Evolutionary conservation across 2,888 invertebrate species (phyloP), one percentile per base, ranked within the genome.

Genomic region (Aphodius sticticus): DNA sequence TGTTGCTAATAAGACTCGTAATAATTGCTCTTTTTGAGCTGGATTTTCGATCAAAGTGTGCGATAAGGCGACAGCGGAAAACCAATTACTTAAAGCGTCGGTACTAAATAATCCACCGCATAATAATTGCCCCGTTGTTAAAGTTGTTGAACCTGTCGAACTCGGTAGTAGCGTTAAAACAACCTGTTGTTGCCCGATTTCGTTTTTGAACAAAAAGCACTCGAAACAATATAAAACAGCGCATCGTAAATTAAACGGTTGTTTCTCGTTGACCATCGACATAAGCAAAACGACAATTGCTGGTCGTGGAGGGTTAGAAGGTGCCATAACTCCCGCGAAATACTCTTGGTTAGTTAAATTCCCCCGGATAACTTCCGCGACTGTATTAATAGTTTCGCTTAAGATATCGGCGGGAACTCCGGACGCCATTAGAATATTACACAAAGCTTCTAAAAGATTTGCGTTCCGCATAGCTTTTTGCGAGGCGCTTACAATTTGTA

Each of bases 231-330:
- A 99, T 0, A 99, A 93, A 2, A 99, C 98, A 0, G 99, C 96
- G 88, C 97, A 97, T 81, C 99, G 94, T 86, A 93, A 87, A 5
- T 91, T 90, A 87, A 99, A 96, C 0, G 98, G 96, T 88, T 99
- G 99, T 86, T 98, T 98, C 88, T 99, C 99, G 88, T 99, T 98
- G 6, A 98, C 97, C 98, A 99, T 99, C 0, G 99, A 98, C 96
- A 99, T 97, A 7, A 99, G 90, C 6, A 99, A 91, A 71, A 99
- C 96, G 0, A 99, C 96, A 77, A 99, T 94, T 0, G 97, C 97
- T 0, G 99, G 97, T 79, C 98, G 93, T 2, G 98, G 98, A 6
- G 99, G 98, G 84, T 93, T 96, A 0, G 97, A 96, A 0, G 98
- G 98, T 15, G 98, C 98, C 92, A 96, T 93, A 2, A 99, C 96